These are phyloP conservation scores for Orchestia grillus DNA, from an alignment of 1,140 invertebrate species.

Conservation along the genomic window DNA sequence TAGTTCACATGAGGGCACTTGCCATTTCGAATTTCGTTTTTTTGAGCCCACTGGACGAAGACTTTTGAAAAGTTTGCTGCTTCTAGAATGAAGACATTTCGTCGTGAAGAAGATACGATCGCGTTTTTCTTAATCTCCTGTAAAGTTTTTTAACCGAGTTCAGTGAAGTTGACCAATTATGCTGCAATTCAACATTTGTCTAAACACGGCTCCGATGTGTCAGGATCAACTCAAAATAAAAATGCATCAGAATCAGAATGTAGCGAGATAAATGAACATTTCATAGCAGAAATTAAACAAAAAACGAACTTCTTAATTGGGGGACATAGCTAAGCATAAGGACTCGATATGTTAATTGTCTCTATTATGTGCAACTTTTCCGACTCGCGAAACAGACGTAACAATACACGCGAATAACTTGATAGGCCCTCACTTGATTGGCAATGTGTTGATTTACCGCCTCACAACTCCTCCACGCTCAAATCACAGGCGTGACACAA, in stretches of 20 bases:
- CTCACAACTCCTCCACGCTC: no score
- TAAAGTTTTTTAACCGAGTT: no score
- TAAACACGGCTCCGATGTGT: neutral
- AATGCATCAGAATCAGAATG: neutral
- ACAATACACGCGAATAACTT: no score
- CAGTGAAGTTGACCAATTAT: neutral
- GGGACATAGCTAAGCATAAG: neutral
- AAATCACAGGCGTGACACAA: no score
- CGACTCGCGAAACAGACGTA: no score
- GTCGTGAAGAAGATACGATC: neutral
- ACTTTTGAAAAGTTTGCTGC: neutral
- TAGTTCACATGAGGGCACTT: neutral
- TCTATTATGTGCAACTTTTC: neutral
- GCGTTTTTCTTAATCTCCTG: no score
- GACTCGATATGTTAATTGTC: neutral
- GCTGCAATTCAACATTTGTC: neutral
- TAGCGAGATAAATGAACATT: neutral
- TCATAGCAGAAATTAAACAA: neutral
- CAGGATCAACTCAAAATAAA: neutral
- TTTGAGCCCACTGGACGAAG: neutral
- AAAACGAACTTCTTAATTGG: neutral
- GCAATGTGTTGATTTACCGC: no score
- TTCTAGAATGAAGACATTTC: neutral
- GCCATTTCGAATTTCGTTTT: neutral
- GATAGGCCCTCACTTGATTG: no score